Evolutionary conservation across 2,888 invertebrate species (phyloP), one percentile per base, ranked within the genome.

Genomic region (Stenodera caucasica): DNA sequence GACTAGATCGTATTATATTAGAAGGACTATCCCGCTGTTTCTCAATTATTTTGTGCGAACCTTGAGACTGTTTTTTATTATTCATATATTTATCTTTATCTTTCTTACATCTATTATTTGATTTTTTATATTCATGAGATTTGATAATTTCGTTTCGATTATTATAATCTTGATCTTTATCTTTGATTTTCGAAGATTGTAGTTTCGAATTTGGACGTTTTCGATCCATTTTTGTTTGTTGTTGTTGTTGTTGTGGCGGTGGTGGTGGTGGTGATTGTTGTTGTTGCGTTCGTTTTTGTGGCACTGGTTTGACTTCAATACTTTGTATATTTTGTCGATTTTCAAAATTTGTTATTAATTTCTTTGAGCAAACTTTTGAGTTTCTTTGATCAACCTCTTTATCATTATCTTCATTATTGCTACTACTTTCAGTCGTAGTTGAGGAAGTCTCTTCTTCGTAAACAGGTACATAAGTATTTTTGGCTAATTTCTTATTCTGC

Each of bases 361-460:
- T 67, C 65, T 70, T 66, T 60, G 68, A 66, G 64, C 69, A 66
- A 58, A 53, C 53, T 69, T 71, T 63, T 53, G 65, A 58, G 57
- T 64, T 68, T 65, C 72, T 70, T 50, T 67, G 66, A 53, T 73
- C 66, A 32, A 49, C 52, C 64, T 69, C 51, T 75, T 81, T 81
- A 56, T 80, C 77, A 33, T 78, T 76, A 63, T 86, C 86, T 60
- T 88, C 88, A 57, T 86, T 84, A 68, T 84, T 82, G 52, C 88
- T 88, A 50, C 88, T 88, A 68, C 88, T 87, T 73, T 89, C 89
- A 2, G 89, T 89, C 7, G 88, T 88, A 2, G 88, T 88, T 0
- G 89, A 89, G 8, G 88, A 89, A 1, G 87, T 86, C 70, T 90
- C 89, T 73, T 88, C 88, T 72, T 87, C 87, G 45, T 82, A 82